A percentile compares a stretch with the other conserved stretches of the same genome.
Evolutionary conservation across 1,140 invertebrate species (phyloP).

Genomic region (Cotesia glomerata): DNA sequence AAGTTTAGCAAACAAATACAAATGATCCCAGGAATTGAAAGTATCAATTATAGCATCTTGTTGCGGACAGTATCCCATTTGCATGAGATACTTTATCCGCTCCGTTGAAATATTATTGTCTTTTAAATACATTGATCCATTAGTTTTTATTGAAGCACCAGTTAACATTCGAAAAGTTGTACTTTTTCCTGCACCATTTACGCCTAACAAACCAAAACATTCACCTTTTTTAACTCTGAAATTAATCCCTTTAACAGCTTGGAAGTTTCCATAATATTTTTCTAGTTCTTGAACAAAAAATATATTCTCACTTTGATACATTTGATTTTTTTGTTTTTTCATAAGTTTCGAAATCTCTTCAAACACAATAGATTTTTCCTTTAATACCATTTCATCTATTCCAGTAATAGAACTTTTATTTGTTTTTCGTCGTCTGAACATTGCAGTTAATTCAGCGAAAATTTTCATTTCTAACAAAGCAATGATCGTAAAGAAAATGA

Average conservation of each 20-base stretch:
- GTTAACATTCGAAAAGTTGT: slow-evolving; percentile 87
- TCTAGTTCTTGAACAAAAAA: slow-evolving; percentile 65
- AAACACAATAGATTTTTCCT: slow-evolving; percentile 50
- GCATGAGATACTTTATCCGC: slow-evolving; percentile 55
- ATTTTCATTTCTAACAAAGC: slow-evolving; percentile 50
- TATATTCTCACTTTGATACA: slow-evolving; percentile 38
- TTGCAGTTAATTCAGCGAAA: slow-evolving; percentile 38
- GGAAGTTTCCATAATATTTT: slow-evolving; percentile 69
- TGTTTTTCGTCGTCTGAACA: slow-evolving; percentile 37
- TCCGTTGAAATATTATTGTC: slow-evolving; percentile 28
- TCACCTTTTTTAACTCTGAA: slow-evolving; percentile 77
- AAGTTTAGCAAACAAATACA: slow-evolving; percentile 72
- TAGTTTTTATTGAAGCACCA: slow-evolving; percentile 68
- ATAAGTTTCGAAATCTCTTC: slow-evolving; percentile 45
- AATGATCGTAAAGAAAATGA: slow-evolving; percentile 52
- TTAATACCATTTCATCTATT: slow-evolving; percentile 55
- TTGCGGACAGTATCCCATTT: slow-evolving; percentile 75
- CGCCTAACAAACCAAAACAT: slow-evolving; percentile 84
- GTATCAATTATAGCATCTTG: slow-evolving; percentile 75
- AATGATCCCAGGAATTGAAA: slow-evolving; percentile 73
- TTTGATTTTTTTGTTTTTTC: neutral
- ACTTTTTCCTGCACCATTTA: slow-evolving; percentile 88
- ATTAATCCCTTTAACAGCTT: slow-evolving; percentile 74
- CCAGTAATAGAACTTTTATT: neutral
- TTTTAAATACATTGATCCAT: slow-evolving; percentile 52